phyloP scores from a whole-genome alignment of 1,140 invertebrate genomes.

The Lasioglossum albipes region DNA sequence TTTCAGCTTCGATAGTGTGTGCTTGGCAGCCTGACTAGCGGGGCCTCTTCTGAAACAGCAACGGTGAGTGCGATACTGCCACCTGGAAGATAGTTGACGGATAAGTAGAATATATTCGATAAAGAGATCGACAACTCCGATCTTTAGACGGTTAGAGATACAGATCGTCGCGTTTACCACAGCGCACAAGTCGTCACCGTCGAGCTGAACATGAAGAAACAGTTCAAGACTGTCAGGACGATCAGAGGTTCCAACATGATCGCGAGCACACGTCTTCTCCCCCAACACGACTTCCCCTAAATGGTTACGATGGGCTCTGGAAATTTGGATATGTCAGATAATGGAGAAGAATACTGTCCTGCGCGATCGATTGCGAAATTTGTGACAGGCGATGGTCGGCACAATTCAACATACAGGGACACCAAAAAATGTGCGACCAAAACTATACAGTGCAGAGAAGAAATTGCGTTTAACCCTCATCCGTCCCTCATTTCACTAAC shows the following conservation, averaged over 20 bases:
- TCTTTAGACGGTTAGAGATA: too few relatives aligned
- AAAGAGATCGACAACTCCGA: too few relatives aligned
- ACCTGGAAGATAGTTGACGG: slow-evolving; percentile 20
- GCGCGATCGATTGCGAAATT: not conserved
- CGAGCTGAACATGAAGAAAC: slow-evolving; percentile 68
- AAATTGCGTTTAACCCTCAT: too few relatives aligned
- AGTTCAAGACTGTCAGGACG: slow-evolving; percentile 66
- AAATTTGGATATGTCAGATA: slow-evolving; percentile 28
- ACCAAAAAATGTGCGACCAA: too few relatives aligned
- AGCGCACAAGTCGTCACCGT: slow-evolving; percentile 67
- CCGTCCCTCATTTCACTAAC: too few relatives aligned
- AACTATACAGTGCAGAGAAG: too few relatives aligned
- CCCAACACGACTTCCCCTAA: not conserved
- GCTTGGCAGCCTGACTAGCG: not conserved
- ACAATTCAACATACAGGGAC: not conserved
- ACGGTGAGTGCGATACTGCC: slow-evolving; percentile 52
- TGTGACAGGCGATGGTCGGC: not conserved
- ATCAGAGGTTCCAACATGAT: slow-evolving; percentile 65
- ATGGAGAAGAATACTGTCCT: not conserved
- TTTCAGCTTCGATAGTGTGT: slow-evolving; percentile 8
- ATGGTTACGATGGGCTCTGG: not conserved
- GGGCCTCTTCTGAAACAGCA: slow-evolving; percentile 35
- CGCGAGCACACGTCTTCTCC: not conserved
- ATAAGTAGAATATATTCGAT: not conserved
- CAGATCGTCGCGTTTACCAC: slow-evolving; percentile 45